Evolutionary conservation across 2,888 invertebrate genomes (phyloP).

Genomic region (Agrypnus murinus): DNA sequence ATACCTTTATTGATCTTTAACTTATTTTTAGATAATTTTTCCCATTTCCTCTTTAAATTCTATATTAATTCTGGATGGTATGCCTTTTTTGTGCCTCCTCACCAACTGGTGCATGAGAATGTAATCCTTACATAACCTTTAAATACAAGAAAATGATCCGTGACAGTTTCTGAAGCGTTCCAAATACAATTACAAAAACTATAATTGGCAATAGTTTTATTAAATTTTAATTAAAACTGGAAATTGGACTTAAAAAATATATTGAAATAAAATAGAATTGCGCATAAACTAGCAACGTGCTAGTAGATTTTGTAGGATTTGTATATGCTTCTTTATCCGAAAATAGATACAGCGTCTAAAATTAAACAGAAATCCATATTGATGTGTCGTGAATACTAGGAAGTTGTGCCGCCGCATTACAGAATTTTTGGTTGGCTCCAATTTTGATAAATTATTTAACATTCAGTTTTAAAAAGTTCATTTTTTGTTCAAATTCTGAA

Average conservation of each 20-base stretch:
- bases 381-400: constrained; percentile 58
- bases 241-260: not conserved
- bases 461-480: not conserved
- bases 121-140: constrained; percentile 4
- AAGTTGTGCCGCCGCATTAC: constrained; percentile 44
- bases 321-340: constrained; percentile 61
- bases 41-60: too few species aligned
- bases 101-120: not conserved
- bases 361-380: constrained; percentile 61
- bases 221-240: not conserved
- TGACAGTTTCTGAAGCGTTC: not conserved
- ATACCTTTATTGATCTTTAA: too few species aligned
- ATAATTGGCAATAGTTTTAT: not conserved
- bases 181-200: not conserved
- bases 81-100: constrained; percentile 12
- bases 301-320: constrained; percentile 60
- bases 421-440: constrained; percentile 3
- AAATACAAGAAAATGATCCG: not conserved
- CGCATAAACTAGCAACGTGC: constrained; percentile 37
- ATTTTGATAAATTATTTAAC: constrained; percentile 26
- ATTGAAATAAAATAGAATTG: constrained; percentile 37
- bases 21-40: too few species aligned
- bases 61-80: not conserved
- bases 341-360: constrained; percentile 62
- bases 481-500: too few species aligned